These are phyloP conservation scores for Lineus longissimus DNA, from an alignment of 1,140 invertebrate genomes.

Conservation along the genomic window DNA sequence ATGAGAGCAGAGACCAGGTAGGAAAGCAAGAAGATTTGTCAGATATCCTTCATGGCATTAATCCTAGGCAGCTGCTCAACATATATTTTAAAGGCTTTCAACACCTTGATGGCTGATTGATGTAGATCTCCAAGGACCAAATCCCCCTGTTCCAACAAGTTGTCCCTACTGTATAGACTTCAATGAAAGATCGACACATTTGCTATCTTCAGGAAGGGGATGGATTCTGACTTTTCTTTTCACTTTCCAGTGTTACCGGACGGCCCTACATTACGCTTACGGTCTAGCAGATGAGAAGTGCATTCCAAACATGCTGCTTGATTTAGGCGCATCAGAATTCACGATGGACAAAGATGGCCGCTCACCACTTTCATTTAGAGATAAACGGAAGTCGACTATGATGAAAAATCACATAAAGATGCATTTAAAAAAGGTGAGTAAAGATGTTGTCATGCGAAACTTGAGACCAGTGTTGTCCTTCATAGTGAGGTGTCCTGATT, in stretches of 20 bases:
- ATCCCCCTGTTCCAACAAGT: too few species aligned
- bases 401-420: constrained; percentile 30
- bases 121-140: too few species aligned
- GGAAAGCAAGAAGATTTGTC: not conserved
- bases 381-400: constrained; percentile 23
- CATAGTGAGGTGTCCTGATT: too few species aligned
- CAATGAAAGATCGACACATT: too few species aligned
- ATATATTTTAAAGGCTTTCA: too few species aligned
- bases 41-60: too few species aligned
- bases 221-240: too few species aligned
- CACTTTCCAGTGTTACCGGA: constrained; percentile 31
- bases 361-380: constrained; percentile 35
- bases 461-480: too few species aligned
- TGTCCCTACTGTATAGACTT: too few species aligned
- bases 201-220: too few species aligned
- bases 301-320: constrained; percentile 27
- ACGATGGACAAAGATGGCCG: constrained; percentile 38
- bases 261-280: constrained; percentile 35
- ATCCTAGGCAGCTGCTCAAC: too few species aligned
- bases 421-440: constrained; percentile 27
- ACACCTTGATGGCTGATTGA: too few species aligned
- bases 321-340: constrained; percentile 37
- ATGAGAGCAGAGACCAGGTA: constrained; percentile 36
- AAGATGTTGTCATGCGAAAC: not conserved
- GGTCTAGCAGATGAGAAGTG: constrained; percentile 25